phyloP scores from a whole-genome alignment of 2,797 vertebrate species.

The Thamnophis elegans region DNA sequence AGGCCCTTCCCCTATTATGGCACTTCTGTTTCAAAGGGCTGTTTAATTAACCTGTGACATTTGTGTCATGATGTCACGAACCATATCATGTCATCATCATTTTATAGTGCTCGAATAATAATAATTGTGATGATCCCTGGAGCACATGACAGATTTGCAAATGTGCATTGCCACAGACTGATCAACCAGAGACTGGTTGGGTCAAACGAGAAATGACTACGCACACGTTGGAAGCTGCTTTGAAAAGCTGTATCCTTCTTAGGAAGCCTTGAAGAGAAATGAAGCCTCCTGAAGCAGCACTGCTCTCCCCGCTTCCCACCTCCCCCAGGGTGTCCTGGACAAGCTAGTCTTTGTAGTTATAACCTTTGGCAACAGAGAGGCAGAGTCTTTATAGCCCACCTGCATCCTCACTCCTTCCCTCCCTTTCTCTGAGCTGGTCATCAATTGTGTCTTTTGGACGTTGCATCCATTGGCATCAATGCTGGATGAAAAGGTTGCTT shows the following conservation, averaged over 20 bases:
- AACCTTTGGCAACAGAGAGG: not conserved
- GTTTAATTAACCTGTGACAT: not conserved
- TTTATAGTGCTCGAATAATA: not conserved
- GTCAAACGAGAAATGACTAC: not conserved
- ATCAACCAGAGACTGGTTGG: not conserved
- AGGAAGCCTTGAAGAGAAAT: not conserved
- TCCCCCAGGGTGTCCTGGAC: not conserved
- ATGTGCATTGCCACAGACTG: not conserved
- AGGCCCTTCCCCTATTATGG: not conserved
- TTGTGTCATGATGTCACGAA: not conserved
- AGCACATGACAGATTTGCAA: not conserved
- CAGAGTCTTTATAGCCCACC: not conserved
- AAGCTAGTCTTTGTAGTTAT: constrained; percentile 3
- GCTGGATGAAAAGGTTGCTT: not conserved
- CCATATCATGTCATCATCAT: not conserved
- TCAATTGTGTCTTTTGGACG: not conserved
- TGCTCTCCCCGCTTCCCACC: too few relatives aligned
- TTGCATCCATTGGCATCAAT: not conserved
- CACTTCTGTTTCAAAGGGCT: not conserved
- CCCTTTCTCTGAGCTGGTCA: not conserved
- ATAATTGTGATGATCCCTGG: not conserved
- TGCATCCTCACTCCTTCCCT: not conserved
- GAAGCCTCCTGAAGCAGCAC: not conserved
- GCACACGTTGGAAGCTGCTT: not conserved
- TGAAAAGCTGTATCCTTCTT: not conserved